A percentile compares a stretch with the other conserved stretches of the same genome.
These are phyloP conservation scores for Lethrus apterus DNA, from an alignment of 1,140 invertebrate genomes.

Conservation along the genomic window DNA sequence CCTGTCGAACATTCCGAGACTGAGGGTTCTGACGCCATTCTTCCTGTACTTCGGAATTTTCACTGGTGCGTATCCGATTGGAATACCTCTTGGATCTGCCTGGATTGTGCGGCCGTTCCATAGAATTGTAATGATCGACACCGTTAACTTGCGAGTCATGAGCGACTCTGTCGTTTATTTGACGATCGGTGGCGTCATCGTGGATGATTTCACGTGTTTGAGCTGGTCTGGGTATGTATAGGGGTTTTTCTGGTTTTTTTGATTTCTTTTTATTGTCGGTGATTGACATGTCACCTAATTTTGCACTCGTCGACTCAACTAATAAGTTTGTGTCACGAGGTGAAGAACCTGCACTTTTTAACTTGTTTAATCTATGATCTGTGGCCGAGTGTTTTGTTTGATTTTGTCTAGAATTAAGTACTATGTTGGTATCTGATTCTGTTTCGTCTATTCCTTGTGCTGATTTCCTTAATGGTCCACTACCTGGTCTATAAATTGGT, in stretches of 20 bases:
- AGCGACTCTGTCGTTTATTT: constrained; percentile 12
- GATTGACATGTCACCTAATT: constrained; percentile 27
- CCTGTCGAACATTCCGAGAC: constrained; percentile 39
- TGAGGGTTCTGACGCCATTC: constrained; percentile 42
- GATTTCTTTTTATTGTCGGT: constrained; percentile 42
- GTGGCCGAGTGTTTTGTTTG: constrained; percentile 9
- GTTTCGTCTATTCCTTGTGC: constrained; percentile 43
- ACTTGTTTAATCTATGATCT: constrained; percentile 13
- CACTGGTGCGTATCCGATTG: constrained; percentile 36
- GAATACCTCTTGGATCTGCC: constrained; percentile 23
- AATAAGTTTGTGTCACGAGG: constrained; percentile 15
- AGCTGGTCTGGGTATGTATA: constrained; percentile 50
- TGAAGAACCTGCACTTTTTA: constrained; percentile 22
- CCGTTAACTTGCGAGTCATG: constrained; percentile 11
- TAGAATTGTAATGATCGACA: constrained; percentile 1
- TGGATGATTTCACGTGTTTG: constrained; percentile 43
- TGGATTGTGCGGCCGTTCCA: constrained; percentile 2
- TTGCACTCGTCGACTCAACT: constrained; percentile 8
- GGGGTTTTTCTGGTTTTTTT: constrained; percentile 48
- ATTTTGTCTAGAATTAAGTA: constrained; percentile 19
- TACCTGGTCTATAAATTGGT: constrained; percentile 54
- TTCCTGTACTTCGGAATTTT: constrained; percentile 37
- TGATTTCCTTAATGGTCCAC: constrained; percentile 52
- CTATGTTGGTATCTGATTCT: constrained; percentile 40
- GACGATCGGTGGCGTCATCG: constrained; percentile 12